Evolutionary conservation across 2,888 invertebrate genomes (phyloP).

Genomic region (Andrena bucephala): DNA sequence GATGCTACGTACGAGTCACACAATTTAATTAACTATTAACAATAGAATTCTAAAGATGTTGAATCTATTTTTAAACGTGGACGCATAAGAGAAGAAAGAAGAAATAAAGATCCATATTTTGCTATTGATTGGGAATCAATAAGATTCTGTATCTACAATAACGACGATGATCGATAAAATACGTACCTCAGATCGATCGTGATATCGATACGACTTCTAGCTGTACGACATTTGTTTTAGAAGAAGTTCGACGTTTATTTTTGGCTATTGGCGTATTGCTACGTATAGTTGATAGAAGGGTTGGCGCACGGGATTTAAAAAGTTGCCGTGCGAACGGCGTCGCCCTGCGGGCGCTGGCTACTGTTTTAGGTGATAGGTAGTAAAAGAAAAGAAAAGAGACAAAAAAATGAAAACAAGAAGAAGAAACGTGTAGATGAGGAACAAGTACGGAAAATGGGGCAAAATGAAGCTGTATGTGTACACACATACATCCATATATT

Average conservation of each 20-base stretch:
- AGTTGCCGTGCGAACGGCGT: constrained; percentile 46
- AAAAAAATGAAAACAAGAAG: constrained; percentile 15
- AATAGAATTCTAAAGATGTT: constrained; percentile 82
- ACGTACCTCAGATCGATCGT: constrained; percentile 84
- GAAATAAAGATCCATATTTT: constrained; percentile 81
- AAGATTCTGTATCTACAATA: constrained; percentile 74
- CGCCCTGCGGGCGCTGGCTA: constrained; percentile 55
- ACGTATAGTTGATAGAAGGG: constrained; percentile 65
- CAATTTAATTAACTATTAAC: constrained; percentile 81
- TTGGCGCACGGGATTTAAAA: constrained; percentile 41
- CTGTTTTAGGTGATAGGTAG: constrained; percentile 68
- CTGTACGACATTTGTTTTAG: constrained; percentile 79
- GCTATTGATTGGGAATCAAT: constrained; percentile 78
- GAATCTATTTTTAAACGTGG: constrained; percentile 84
- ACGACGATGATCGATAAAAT: constrained; percentile 79
- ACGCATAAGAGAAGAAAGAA: constrained; percentile 75
- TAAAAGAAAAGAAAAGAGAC: constrained; percentile 32
- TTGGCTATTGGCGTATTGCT: constrained; percentile 79
- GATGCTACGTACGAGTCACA: constrained; percentile 71
- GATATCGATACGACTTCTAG: constrained; percentile 83
- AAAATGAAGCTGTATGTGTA: constrained; percentile 56
- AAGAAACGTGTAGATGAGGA: constrained; percentile 56
- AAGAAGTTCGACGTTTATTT: constrained; percentile 79
- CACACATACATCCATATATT: constrained; percentile 67
- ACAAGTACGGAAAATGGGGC: constrained; percentile 53